phyloP scores from a whole-genome alignment of 2,797 vertebrate genomes.

The Odontamblyopus rebecca region DNA sequence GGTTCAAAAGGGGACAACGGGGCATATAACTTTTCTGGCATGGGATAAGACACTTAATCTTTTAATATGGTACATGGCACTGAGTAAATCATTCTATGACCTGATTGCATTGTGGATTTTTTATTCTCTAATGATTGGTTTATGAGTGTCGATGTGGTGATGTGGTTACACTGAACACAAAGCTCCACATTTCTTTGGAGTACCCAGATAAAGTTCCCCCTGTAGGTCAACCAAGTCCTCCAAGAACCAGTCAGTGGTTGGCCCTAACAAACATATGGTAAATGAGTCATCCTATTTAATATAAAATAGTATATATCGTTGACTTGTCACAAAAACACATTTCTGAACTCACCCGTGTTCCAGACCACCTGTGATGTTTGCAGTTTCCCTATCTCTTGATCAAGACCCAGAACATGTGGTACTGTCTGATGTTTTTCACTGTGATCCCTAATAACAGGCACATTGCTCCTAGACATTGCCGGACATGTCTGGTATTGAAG shows the following conservation, averaged over 20 bases:
- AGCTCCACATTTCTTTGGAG: slow-evolving; percentile 18
- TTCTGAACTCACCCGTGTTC: background rate
- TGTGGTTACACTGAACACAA: too few species aligned
- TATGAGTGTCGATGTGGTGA: too few species aligned
- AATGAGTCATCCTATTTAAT: background rate
- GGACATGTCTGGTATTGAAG: background rate
- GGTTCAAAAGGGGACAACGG: too few species aligned
- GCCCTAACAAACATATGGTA: background rate
- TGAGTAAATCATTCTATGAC: background rate
- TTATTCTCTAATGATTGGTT: background rate
- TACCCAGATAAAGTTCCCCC: slow-evolving; percentile 28
- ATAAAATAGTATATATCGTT: too few species aligned
- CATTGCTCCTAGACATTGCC: background rate
- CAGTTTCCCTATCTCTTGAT: background rate
- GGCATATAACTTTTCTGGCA: too few species aligned
- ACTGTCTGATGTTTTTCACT: slow-evolving; percentile 2
- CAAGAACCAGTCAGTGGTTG: slow-evolving; percentile 34
- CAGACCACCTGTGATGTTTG: background rate
- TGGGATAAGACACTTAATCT: too few species aligned
- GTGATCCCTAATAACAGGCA: background rate
- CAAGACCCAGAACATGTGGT: slow-evolving; percentile 6
- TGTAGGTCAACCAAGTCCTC: slow-evolving; percentile 32
- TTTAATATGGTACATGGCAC: background rate
- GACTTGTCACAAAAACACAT: background rate
- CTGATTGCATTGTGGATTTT: background rate